Conservation (phyloP, 92 coral and sea anemone species). For the Siderastrea siderea region DNA sequence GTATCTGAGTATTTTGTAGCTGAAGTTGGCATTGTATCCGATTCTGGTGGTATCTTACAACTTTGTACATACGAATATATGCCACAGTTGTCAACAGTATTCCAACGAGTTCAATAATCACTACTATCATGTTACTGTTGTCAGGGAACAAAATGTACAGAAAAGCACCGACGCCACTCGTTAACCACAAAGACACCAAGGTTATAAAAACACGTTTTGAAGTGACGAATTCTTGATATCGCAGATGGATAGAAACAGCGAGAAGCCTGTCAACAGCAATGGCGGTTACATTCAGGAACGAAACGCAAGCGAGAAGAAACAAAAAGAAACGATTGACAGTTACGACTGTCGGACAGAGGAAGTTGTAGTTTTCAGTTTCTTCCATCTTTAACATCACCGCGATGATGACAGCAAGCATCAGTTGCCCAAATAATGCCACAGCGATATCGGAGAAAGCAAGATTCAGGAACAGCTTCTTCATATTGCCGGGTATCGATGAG, state of each 20-base stretch:
- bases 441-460: conserved; percentile 26
- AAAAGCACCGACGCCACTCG: background rate
- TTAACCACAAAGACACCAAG: conserved; percentile 40
- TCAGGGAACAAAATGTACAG: background rate
- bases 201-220: conserved; percentile 23
- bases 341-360: background rate
- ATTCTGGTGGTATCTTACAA: conserved; percentile 22
- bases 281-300: conserved; percentile 39
- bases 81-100: conserved; percentile 3
- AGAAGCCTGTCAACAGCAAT: conserved; percentile 34
- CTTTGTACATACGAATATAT: background rate
- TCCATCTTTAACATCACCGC: background rate
- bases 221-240: conserved; percentile 54
- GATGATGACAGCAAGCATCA: background rate
- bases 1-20: too few species aligned
- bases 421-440: conserved; percentile 14
- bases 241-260: conserved; percentile 50
- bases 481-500: conserved; percentile 34
- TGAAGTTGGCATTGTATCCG: too few species aligned
- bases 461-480: conserved; percentile 5
- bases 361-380: background rate
- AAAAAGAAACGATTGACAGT: background rate
- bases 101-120: background rate
- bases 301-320: background rate
- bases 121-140: background rate